phyloP scores from a whole-genome alignment of 2,888 invertebrate genomes.

The Drosophila paranaensis region DNA sequence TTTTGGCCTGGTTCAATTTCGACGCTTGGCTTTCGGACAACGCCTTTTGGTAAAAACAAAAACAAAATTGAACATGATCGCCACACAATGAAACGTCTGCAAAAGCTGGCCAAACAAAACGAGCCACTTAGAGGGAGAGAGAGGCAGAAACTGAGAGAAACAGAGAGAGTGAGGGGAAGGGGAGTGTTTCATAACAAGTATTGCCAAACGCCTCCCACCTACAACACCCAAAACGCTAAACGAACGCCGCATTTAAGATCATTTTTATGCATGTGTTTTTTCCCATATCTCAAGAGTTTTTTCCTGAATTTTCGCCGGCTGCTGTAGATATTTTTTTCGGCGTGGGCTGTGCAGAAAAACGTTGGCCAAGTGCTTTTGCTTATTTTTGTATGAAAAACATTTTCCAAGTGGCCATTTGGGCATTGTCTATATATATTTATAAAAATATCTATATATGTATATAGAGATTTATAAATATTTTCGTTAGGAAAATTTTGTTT shows the following conservation, averaged over 20 bases:
- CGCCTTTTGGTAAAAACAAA: slow-evolving; percentile 53
- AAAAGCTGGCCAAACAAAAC: slow-evolving; percentile 33
- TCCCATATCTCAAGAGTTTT: slow-evolving; percentile 26
- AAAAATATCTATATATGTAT: background rate
- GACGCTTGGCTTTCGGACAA: slow-evolving; percentile 40
- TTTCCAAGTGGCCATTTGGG: slow-evolving; percentile 52
- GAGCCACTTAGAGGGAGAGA: background rate
- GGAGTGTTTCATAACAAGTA: slow-evolving; percentile 72
- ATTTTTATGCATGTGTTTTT: slow-evolving; percentile 30
- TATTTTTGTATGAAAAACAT: slow-evolving; percentile 47
- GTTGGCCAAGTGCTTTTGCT: slow-evolving; percentile 36
- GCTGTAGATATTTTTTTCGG: slow-evolving; percentile 24
- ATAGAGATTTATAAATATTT: slow-evolving; percentile 28
- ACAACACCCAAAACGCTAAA: slow-evolving; percentile 30
- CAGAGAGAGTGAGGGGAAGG: background rate
- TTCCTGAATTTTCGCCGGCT: slow-evolving; percentile 49
- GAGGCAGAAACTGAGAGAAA: background rate
- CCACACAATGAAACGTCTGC: slow-evolving; percentile 43
- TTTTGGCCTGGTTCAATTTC: slow-evolving; percentile 75
- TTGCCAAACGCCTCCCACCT: slow-evolving; percentile 64
- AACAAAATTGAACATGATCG: slow-evolving; percentile 61
- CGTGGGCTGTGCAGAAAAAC: slow-evolving; percentile 56
- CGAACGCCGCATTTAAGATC: slow-evolving; percentile 29
- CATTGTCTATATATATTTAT: slow-evolving; percentile 5
- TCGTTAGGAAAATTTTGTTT: slow-evolving; percentile 25